phyloP scores from a whole-genome alignment of 2,113 vertebrate species.

The Peromyscus leucopus region DNA sequence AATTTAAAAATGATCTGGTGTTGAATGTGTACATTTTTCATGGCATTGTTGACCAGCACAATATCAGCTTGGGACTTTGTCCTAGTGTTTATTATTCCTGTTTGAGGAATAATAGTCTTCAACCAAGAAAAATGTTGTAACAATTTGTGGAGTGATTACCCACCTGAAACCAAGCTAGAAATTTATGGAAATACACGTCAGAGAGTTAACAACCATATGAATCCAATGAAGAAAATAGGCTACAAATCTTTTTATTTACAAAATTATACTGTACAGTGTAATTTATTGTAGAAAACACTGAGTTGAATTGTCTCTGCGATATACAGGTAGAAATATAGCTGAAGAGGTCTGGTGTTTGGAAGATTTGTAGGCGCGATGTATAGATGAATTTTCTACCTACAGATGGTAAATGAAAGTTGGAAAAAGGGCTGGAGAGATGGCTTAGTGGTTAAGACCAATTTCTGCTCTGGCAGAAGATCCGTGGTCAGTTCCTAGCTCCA shows the following conservation, averaged over 20 bases:
- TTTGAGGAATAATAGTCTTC: constrained; percentile 42
- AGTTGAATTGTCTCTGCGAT: background rate
- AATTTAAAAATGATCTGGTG: constrained; percentile 20
- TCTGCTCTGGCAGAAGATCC: too few relatives aligned
- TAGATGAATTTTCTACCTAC: background rate
- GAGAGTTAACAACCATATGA: background rate
- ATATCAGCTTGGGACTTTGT: constrained; percentile 19
- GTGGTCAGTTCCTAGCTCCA: too few relatives aligned
- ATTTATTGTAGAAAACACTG: constrained; percentile 27
- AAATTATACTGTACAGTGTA: background rate
- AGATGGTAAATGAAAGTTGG: background rate
- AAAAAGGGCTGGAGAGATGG: too few relatives aligned
- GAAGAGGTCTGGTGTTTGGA: background rate
- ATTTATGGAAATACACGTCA: constrained; percentile 11
- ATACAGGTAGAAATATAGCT: background rate
- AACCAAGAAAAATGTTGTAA: background rate
- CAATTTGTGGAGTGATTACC: background rate
- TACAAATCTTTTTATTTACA: constrained; percentile 4
- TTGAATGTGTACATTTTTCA: background rate
- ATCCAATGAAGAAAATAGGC: constrained; percentile 35
- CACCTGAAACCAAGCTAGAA: background rate
- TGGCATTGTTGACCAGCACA: background rate
- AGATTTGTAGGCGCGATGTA: background rate
- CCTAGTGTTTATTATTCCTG: constrained; percentile 2
- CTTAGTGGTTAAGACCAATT: too few relatives aligned